Evolutionary conservation across 2,888 invertebrate genomes (phyloP), one percentile per base, ranked within the genome.

Genomic region (Pandemis corylana): DNA sequence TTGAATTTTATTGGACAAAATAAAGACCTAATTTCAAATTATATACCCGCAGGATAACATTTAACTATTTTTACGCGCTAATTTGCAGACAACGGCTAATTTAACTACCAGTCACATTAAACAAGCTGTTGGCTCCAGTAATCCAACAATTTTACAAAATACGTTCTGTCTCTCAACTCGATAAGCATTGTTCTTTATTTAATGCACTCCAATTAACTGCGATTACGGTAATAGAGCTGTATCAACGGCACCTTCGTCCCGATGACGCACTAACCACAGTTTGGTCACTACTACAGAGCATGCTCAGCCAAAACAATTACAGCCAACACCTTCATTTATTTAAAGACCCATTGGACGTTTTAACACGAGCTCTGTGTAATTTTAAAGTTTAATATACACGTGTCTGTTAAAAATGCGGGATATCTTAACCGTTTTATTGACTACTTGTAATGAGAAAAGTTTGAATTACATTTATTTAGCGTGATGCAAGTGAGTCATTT

Each of bases 231-330:
- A 59, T 28, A 59, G n/a, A 59, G 28, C 59, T 28, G 56, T 44
- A 56, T 65, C 72, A 63, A 5, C 28, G 28, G 13, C 5, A 15
- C 28, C 36, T 51, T 9, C 42, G 61, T 74, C 13, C 51, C 61
- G 28, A 42, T 36, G 73, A 74, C 69, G 64, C 15, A 28, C 28
- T 73, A 73, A 73, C 68, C 74, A 74, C 74, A 69, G 74, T 67
- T 41, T 5, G 3, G 51, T 61, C 61, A 62, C 70, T 70, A 53
- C 53, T 65, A 62, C 66, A 66, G 65, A 51, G 44, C 46, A 41
- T 59, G 59, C 61, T 56, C 28, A 51, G 59, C 12, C 9, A 44
- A 70, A 51, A 70, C 74, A 70, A 74, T 74, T 70, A 62, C 70
- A 4, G 20, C 53, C 51, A 36, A 70, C 42, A 49, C 41, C 65